These are phyloP conservation scores for Chascanopsetta lugubris DNA, from an alignment of 2,113 vertebrate species.

Conservation along the genomic window DNA sequence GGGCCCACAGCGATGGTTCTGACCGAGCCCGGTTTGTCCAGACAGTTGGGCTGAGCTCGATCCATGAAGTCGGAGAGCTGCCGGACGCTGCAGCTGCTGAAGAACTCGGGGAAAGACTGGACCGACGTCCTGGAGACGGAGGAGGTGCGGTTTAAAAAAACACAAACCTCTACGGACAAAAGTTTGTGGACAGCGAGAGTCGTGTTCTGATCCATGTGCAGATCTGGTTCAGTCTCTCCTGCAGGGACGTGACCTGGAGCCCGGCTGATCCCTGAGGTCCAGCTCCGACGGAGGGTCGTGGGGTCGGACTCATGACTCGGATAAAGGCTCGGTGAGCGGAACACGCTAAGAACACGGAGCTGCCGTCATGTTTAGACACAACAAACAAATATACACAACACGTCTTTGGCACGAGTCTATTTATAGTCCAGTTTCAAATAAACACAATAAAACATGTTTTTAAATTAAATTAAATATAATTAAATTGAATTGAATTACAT, in stretches of 20 bases:
- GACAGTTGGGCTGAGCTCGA: constrained; percentile 77
- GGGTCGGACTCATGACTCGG: no score
- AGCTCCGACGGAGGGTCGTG: background rate
- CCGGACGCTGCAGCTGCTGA: constrained; percentile 86
- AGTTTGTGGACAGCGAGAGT: background rate
- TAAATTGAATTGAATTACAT: no score
- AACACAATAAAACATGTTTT: no score
- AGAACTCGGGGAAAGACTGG: constrained; percentile 78
- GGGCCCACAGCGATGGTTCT: constrained; percentile 76
- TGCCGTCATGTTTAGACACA: no score
- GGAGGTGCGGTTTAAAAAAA: no score
- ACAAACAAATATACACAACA: no score
- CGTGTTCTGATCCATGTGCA: background rate
- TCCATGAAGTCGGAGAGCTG: constrained; percentile 84
- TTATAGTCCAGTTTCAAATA: no score
- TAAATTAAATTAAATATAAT: no score
- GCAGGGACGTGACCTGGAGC: no score
- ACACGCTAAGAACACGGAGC: no score
- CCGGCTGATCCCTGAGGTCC: background rate
- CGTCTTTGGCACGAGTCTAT: no score
- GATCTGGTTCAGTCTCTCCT: background rate
- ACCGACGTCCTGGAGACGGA: constrained; percentile 42
- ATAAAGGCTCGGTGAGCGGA: no score
- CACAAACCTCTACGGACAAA: background rate
- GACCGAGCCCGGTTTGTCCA: constrained; percentile 67